Percentiles rank a stretch among this genome's conserved stretches.
Evolutionary conservation across 2,113 vertebrate species (phyloP).

Genomic region (Neogobius melanostomus): DNA sequence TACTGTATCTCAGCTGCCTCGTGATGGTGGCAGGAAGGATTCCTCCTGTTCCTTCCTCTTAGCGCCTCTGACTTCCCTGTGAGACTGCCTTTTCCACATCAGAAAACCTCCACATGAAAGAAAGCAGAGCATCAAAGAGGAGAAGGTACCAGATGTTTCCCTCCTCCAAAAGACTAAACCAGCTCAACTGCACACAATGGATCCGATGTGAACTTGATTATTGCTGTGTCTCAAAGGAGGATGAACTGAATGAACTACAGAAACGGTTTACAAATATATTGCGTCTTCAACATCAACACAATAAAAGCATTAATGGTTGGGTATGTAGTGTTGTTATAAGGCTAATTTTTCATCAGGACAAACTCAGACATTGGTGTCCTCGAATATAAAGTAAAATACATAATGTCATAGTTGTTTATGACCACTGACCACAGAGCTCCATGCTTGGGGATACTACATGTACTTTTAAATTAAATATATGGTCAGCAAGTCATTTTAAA

Average conservation of each 20-base stretch:
- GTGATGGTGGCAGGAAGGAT: constrained; percentile 31
- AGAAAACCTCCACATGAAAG: constrained; percentile 44
- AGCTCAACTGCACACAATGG: constrained; percentile 6
- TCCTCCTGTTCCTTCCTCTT: constrained; percentile 36
- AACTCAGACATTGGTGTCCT: too few relatives aligned
- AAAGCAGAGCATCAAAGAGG: constrained; percentile 27
- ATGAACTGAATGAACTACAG: constrained; percentile 2
- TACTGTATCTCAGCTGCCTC: constrained; percentile 12
- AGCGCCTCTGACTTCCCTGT: constrained; percentile 17
- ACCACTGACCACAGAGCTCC: too few relatives aligned
- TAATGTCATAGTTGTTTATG: too few relatives aligned
- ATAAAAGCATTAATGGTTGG: too few relatives aligned
- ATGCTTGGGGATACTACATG: too few relatives aligned
- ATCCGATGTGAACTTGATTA: constrained; percentile 20
- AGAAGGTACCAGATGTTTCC: constrained; percentile 60
- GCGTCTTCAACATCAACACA: not conserved
- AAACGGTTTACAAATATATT: constrained; percentile 15
- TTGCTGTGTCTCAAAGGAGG: not conserved
- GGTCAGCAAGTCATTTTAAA: too few relatives aligned
- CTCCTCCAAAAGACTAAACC: constrained; percentile 35
- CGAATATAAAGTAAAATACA: too few relatives aligned
- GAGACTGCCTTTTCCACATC: constrained; percentile 52
- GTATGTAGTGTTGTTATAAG: too few relatives aligned
- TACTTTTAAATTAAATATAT: too few relatives aligned
- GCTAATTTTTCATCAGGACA: too few relatives aligned